phyloP scores from a whole-genome alignment of 2,888 invertebrate species.

The Eurytoma adleriae region DNA sequence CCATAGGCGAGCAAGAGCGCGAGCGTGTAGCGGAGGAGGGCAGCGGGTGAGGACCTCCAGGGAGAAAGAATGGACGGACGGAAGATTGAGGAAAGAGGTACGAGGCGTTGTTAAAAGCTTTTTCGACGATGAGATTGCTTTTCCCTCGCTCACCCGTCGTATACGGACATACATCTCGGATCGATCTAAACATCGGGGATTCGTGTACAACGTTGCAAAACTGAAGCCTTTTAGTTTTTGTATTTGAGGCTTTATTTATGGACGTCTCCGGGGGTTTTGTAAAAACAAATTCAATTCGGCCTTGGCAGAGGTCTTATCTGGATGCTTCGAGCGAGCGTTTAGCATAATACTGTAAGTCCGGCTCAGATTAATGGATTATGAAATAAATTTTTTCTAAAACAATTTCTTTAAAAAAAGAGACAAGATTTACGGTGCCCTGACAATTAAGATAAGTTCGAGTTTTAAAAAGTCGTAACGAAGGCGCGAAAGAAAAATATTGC shows the following conservation, averaged over 20 bases:
- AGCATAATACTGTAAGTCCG: slow-evolving; percentile 8
- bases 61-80: slow-evolving; percentile 26
- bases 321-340: not conserved
- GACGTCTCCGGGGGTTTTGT: not conserved
- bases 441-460: slow-evolving; percentile 34
- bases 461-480: not conserved
- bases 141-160: slow-evolving; percentile 2
- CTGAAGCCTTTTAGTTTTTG: not conserved
- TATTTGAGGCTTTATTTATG: not conserved
- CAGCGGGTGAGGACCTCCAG: slow-evolving; percentile 2
- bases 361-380: not conserved
- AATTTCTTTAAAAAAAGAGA: not conserved
- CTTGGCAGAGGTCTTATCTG: slow-evolving; percentile 23
- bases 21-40: slow-evolving; percentile 4
- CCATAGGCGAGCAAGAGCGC: too few relatives aligned
- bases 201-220: not conserved
- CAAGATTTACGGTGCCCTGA: not conserved
- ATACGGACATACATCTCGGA: not conserved
- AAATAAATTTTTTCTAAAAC: slow-evolving; percentile 14
- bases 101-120: slow-evolving; percentile 53
- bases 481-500: not conserved
- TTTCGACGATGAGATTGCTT: slow-evolving; percentile 46
- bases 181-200: too few relatives aligned
- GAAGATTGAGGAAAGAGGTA: slow-evolving; percentile 26
- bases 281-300: slow-evolving; percentile 19